These are phyloP conservation scores for Danaus plexippus DNA, from an alignment of 1,140 invertebrate species.

Conservation along the genomic window DNA sequence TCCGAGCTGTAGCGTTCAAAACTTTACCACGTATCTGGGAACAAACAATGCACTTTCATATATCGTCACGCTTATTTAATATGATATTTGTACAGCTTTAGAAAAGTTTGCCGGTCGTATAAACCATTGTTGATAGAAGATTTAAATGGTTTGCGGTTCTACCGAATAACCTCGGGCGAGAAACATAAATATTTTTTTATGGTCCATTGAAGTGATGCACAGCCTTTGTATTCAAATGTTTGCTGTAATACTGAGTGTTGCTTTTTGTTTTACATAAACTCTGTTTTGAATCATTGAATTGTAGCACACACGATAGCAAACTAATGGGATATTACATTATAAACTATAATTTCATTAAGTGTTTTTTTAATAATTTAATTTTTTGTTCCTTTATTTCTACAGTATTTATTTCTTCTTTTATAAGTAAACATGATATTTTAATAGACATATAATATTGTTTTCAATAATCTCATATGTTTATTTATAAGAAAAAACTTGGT, in stretches of 20 bases:
- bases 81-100: constrained; percentile 31
- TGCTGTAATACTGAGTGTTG: constrained; percentile 52
- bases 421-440: too few relatives aligned
- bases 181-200: constrained; percentile 68
- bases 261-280: constrained; percentile 9
- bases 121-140: constrained; percentile 53
- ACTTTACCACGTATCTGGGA: constrained; percentile 79
- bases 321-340: too few relatives aligned
- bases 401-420: too few relatives aligned
- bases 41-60: constrained; percentile 9
- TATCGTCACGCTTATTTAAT: constrained; percentile 14
- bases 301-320: too few relatives aligned
- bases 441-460: too few relatives aligned
- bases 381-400: too few relatives aligned
- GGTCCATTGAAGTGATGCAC: constrained; percentile 66
- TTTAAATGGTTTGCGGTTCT: constrained; percentile 54
- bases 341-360: too few relatives aligned
- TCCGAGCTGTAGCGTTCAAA: constrained; percentile 78
- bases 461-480: too few relatives aligned
- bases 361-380: too few relatives aligned
- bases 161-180: constrained; percentile 49
- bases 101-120: constrained; percentile 38
- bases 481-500: too few relatives aligned
- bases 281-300: background rate
- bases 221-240: constrained; percentile 67